A percentile compares a stretch with the other conserved stretches of the same genome.
Conservation (phyloP, 2,113 vertebrate genomes). For the Sylvia atricapilla region DNA sequence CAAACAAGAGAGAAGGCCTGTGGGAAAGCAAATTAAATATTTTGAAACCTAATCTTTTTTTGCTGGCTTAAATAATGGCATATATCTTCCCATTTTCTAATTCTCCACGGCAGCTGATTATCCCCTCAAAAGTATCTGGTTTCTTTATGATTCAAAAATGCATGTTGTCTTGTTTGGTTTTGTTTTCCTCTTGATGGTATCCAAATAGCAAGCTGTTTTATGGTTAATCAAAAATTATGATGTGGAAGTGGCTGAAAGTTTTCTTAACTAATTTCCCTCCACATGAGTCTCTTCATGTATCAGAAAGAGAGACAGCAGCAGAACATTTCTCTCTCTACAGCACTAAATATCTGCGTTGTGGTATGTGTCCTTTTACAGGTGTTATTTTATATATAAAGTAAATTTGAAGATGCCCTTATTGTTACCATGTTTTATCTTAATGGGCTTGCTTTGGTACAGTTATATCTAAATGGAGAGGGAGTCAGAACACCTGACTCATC, state of each 20-base stretch:
- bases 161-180: fast-evolving
- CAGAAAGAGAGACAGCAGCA: not conserved
- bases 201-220: not conserved
- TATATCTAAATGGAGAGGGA: not conserved
- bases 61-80: not conserved
- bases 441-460: not conserved
- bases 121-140: not conserved
- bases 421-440: not conserved
- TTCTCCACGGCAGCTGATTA: not conserved
- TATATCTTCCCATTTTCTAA: not conserved
- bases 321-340: not conserved
- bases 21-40: not conserved
- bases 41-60: not conserved
- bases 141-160: not conserved
- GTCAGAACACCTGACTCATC: not conserved
- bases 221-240: not conserved
- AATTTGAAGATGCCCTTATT: not conserved
- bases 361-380: not conserved
- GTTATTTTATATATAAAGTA: not conserved
- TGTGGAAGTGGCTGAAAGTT: not conserved
- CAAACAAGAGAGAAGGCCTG: not conserved
- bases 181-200: not conserved
- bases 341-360: not conserved
- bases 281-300: not conserved
- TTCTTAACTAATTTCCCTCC: not conserved